Evolutionary conservation across 2,888 invertebrate genomes (phyloP).

Genomic region (Neoaliturus tenellus): DNA sequence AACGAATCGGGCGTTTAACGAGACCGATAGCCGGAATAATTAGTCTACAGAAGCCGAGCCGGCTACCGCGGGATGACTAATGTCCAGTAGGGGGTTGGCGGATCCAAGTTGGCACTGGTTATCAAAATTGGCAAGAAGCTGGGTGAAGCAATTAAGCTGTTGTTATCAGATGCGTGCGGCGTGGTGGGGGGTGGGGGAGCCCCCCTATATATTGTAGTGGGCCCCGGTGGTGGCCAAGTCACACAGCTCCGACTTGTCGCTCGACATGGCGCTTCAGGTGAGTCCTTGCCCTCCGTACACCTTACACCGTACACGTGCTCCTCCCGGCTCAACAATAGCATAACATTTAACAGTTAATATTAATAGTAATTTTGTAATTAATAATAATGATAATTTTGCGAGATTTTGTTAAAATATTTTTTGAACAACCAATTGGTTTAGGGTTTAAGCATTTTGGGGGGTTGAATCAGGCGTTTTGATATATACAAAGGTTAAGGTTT

Average conservation of each 20-base stretch:
- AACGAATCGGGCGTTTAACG: neutral
- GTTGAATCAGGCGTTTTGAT: too few relatives aligned
- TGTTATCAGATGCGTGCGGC: constrained; percentile 13
- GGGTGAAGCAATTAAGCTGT: constrained; percentile 18
- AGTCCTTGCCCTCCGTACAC: neutral
- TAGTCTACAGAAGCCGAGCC: neutral
- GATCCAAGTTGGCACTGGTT: constrained; percentile 34
- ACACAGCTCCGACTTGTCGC: neutral
- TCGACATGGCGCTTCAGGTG: constrained; percentile 39
- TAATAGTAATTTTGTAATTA: too few relatives aligned
- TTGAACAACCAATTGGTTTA: too few relatives aligned
- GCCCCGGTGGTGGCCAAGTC: neutral
- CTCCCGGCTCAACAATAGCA: too few relatives aligned
- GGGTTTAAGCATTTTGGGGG: too few relatives aligned
- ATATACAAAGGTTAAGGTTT: too few relatives aligned
- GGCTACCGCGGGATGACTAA: neutral
- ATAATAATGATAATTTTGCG: too few relatives aligned
- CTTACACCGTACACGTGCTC: too few relatives aligned
- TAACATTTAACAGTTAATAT: too few relatives aligned
- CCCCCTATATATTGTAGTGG: constrained; percentile 43
- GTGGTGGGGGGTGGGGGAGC: neutral
- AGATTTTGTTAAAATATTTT: too few relatives aligned
- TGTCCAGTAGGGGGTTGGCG: neutral
- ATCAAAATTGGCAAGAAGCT: constrained; percentile 26
- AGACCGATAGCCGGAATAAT: neutral